These are phyloP conservation scores for Callospermophilus lateralis DNA, from an alignment of 2,113 vertebrate genomes.

Conservation along the genomic window DNA sequence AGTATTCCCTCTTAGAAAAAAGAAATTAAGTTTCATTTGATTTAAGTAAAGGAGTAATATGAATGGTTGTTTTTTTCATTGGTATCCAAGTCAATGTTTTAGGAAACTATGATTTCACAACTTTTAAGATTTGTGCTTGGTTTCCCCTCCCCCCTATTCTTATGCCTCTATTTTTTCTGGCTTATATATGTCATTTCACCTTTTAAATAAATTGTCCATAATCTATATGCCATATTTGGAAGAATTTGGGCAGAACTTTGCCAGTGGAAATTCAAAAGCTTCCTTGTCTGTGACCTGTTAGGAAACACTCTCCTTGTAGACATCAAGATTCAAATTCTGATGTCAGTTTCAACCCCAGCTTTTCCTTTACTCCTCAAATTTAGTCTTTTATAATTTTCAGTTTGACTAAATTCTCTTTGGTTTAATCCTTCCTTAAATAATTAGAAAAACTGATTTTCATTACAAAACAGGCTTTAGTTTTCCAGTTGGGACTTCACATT, in stretches of 20 bases:
- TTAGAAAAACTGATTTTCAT: neutral
- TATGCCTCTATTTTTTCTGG: neutral
- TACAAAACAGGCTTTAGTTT: neutral
- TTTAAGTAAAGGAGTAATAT: neutral
- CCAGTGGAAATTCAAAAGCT: neutral
- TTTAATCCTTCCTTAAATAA: constrained; percentile 9
- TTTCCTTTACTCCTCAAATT: neutral
- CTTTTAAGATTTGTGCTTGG: neutral
- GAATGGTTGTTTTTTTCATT: constrained; percentile 1
- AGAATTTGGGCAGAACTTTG: neutral
- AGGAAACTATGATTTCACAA: neutral
- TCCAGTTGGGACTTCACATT: neutral
- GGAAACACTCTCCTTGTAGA: neutral
- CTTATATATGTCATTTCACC: neutral
- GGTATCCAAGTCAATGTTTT: neutral
- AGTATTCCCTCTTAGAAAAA: neutral
- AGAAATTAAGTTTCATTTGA: neutral
- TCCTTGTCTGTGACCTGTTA: no score
- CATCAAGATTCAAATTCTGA: neutral
- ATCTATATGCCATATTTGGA: neutral
- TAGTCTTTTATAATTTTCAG: neutral
- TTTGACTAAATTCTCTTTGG: neutral
- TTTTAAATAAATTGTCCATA: neutral
- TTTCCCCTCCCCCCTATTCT: neutral
- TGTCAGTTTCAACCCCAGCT: neutral